Base-by-base conservation (phyloP, 2,888 invertebrate species). In the Tuberolachnus salignus region DNA sequence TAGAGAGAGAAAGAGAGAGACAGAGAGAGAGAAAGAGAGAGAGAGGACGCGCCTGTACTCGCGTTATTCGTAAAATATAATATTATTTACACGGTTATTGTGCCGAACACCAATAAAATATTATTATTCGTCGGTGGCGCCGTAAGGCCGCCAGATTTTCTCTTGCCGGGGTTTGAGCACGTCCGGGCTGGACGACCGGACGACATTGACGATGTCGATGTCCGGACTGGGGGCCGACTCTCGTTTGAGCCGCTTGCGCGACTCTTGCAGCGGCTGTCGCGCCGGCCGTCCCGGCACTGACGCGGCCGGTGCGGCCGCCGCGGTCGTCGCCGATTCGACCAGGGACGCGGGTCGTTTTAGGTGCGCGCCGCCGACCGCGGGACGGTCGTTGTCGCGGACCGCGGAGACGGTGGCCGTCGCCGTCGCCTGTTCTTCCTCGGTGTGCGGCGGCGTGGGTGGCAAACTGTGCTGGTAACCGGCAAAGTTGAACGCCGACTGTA, bases 81-180 rank as follows among this genome's bases (percentile, higher is more conserved):
- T 55, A 61, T 42, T 26, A 34, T 61, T 26, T 16, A 59, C 3
- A 61, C 26, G 8, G 26, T 16, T 44, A 51, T 34, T 13, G 13
- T 49, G 16, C 1, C 44, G 64, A 14, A 19, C 21, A 46, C 46
- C 9, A 8, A 16, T 59, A 4, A 13, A 3, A 14, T 2, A 44
- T n/a, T 14, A 19, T 23, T 59, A 78, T 59, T 78, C 78, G 61
- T 78, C 78, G 59, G 67, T 59, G 57, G 78, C 67, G 9, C 78
- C 78, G 78, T 78, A 78, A 16, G 78, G 78, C 26, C 78, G 69
- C 78, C 78, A 78, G 59, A 78, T 78, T n/a, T 78, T 78, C 42
- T 78, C 78, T 21, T 78, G 78, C 1, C 78, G 55, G 11, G 78
- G 78, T 59, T 78, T 72, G 14, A 80, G 71, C 42, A 57, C 67